phyloP scores from a whole-genome alignment of 2,797 vertebrate species.

The Sardinella longiceps region DNA sequence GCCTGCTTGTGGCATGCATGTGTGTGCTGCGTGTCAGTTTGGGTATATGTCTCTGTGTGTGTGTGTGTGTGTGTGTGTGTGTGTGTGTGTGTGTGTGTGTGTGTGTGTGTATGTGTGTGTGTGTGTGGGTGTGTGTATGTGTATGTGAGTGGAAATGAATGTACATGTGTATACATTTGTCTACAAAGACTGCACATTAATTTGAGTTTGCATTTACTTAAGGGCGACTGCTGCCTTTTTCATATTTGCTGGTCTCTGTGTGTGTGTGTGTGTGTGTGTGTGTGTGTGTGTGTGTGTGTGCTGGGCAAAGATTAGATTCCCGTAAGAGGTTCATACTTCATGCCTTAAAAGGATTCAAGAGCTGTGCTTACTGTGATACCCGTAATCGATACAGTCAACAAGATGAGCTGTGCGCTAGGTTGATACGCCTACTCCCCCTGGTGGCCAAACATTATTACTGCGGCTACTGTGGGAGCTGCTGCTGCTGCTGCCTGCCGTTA shows the following conservation, averaged over 20 bases:
- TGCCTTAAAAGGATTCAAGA: constrained; percentile 48
- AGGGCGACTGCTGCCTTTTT: not conserved
- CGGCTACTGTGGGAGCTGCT: not conserved
- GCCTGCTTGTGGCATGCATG: constrained; percentile 36
- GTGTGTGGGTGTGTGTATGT: not conserved
- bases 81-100: constrained; percentile 28
- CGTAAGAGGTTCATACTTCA: constrained; percentile 40
- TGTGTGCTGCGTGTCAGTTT: too few species aligned
- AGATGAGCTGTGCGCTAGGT: not conserved
- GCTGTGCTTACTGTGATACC: constrained; percentile 37
- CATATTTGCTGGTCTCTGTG: not conserved
- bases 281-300: not conserved
- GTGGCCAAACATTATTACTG: constrained; percentile 40
- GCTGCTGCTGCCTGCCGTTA: not conserved
- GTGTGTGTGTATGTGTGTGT: constrained; percentile 31
- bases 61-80: constrained; percentile 17
- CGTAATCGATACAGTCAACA: constrained; percentile 36
- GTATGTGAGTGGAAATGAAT: not conserved
- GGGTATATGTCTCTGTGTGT: constrained; percentile 23
- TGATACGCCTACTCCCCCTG: constrained; percentile 51
- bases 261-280: not conserved
- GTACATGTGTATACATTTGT: not conserved
- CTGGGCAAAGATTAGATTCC: constrained; percentile 36
- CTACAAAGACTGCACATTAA: not conserved
- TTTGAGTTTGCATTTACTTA: not conserved